Evolutionary conservation across 2,888 invertebrate genomes (phyloP), one percentile per base, ranked within the genome.

Genomic region (Leucania comma): DNA sequence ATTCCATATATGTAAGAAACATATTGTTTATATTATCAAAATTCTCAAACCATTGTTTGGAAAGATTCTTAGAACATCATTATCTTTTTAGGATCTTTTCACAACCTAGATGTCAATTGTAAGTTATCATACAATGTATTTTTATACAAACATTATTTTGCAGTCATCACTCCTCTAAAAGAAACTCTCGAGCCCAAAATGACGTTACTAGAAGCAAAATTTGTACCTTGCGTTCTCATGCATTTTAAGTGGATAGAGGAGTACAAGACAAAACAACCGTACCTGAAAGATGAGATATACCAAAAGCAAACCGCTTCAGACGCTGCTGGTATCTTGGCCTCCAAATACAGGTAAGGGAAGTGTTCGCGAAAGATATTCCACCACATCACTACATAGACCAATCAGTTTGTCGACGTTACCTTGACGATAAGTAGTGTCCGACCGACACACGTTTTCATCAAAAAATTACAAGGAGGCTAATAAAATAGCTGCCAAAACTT

Each of bases 161-260:
- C 91, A 98, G 98, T 98, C 95, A 97, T 98, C 50, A 97, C 98
- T 22, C 99, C 99, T n/a, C 97, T 98, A 14, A 98, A 98, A 91
- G 96, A 96, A 81, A 94, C 97, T 75, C 93, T 99, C 56, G 94
- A 97, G 56, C 93, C 96, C 10, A 94, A 96, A 67, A 95, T 96
- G 82, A 97, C 97, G n/a, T 93, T 98, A 64, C 88, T 98, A 14
- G 97, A 98, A 88, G 96, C 97, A 14, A 97, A 97, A 86, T 97
- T 98, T 89, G 98, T 98, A 8, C 98, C 98, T 42, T 97, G 97
- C 82, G 98, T 98, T 24, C 96, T 98, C 68, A 91, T 98, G 89
- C 97, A 98, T 92, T 98, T 98, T 89, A 97, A 97, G 71, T 96
- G 96, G 85, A 86, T 95, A 12, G 91, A 94, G 56, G 89, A 91